These are phyloP conservation scores for Macquaria australasica DNA, from an alignment of 2,113 vertebrate species.

Conservation along the genomic window DNA sequence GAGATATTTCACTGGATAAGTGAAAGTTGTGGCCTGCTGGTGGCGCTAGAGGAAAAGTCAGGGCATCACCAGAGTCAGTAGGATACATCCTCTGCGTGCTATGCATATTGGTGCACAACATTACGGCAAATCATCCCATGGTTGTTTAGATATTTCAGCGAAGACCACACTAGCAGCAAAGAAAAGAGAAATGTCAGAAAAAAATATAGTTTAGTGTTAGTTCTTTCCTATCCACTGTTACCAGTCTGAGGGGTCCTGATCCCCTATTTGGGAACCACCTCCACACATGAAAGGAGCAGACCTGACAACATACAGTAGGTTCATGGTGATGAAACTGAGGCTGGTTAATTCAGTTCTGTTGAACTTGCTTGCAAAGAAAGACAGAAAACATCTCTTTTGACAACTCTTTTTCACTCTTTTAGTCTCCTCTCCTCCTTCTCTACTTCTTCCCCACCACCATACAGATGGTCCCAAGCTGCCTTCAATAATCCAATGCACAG, in stretches of 20 bases:
- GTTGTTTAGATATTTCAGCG: background rate
- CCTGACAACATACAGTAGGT: background rate
- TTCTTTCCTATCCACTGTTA: background rate
- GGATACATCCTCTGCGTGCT: background rate
- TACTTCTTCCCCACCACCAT: slow-evolving; percentile 71
- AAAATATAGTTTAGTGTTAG: too few species aligned
- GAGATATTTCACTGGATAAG: background rate
- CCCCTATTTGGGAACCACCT: background rate
- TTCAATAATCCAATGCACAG: slow-evolving; percentile 83
- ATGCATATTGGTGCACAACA: background rate
- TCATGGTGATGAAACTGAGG: background rate
- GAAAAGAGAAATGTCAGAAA: background rate
- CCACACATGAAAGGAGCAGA: background rate
- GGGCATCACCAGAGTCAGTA: background rate
- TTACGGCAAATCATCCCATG: background rate
- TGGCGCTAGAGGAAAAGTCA: background rate
- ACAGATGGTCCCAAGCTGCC: slow-evolving; percentile 85
- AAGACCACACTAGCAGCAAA: background rate
- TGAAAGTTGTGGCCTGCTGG: background rate
- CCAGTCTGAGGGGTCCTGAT: background rate
- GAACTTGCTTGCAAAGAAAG: background rate
- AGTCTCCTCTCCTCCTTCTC: slow-evolving; percentile 43
- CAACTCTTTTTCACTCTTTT: slow-evolving; percentile 14
- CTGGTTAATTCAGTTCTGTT: background rate
- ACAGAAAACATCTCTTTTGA: slow-evolving; percentile 18